Base-by-base conservation (phyloP, 2,888 invertebrate species). In the Villa cingulata region DNA sequence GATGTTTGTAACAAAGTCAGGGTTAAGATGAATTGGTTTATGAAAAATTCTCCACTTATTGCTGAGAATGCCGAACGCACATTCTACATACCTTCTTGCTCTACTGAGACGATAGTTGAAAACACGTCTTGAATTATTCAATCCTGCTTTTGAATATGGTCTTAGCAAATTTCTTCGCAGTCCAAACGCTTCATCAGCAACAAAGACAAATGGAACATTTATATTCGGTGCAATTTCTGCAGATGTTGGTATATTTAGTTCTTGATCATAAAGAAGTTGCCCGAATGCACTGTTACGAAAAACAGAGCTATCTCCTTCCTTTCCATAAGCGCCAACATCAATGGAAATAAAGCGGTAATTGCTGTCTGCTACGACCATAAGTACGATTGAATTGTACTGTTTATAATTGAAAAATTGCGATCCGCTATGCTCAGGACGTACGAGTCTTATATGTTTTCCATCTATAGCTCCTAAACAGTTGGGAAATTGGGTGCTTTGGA, bases 1-100 rank as follows among this genome's bases (percentile, higher is more conserved):
- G 9, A 50, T 27, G 47, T 47, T 19, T 43, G 34, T 38, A 17
- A 41, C 43, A 48, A 42, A 51, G 20, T 43, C 45, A 16, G 50
- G 48, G 19, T 37, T 4, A n/a, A 54, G 42, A 40, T 54, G 50
- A 37, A 56, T 55, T 38, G 46, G 48, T 43, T 45, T 53, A 34
- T 52, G 52, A 34, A 59, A 56, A 46, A 58, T 51, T 46, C 55
- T 39, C 51, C 57, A 59, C 48, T 55, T 49, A 23, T 48, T 46
- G 27, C 53, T 48, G 38, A 59, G 42, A 19, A 59, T 57, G 14
- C 51, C 49, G 18, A 51, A 51, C 2, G 45, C 41, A 27, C 39
- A 45, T 38, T 50, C 47, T 18, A 51, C 37, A 18, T 46, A 40
- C n/a, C 47, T 23, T 41, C 51, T 27, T 17, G 45, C 46, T 32